Conservation (phyloP, 1,140 invertebrate genomes). For the Battus philenor region DNA sequence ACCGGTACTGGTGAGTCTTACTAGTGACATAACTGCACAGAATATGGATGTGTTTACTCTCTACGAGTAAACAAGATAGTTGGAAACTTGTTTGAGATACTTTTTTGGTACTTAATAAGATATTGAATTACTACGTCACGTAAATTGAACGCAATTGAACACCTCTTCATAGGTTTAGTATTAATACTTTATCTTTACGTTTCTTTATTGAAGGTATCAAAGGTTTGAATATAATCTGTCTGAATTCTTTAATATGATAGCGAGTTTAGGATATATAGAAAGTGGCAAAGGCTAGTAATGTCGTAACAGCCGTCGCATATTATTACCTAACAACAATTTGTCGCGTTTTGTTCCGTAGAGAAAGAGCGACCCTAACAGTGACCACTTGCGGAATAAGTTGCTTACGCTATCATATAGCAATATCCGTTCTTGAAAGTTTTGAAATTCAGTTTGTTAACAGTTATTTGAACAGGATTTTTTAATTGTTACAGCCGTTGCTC, state of each 20-base stretch:
- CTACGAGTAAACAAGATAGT: neutral
- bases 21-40: slow-evolving; percentile 23
- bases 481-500: slow-evolving; percentile 79
- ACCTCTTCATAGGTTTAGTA: too few relatives aligned
- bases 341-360: slow-evolving; percentile 52
- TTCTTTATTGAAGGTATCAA: too few relatives aligned
- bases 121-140: neutral
- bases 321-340: slow-evolving; percentile 41
- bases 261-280: too few relatives aligned
- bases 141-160: too few relatives aligned
- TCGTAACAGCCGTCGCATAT: slow-evolving; percentile 20
- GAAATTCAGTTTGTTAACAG: slow-evolving; percentile 36
- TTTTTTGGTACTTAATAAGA: neutral
- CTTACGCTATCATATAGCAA: slow-evolving; percentile 25
- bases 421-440: too few relatives aligned
- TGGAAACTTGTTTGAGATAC: slow-evolving; percentile 1
- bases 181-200: too few relatives aligned
- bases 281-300: too few relatives aligned
- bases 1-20: slow-evolving; percentile 34
- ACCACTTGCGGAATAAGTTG: slow-evolving; percentile 53
- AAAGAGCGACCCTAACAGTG: slow-evolving; percentile 57
- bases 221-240: too few relatives aligned
- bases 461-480: slow-evolving; percentile 31
- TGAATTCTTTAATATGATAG: too few relatives aligned
- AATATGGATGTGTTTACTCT: slow-evolving; percentile 15